A percentile compares a stretch with the other conserved stretches of the same genome.
phyloP scores from a whole-genome alignment of 2,113 vertebrate genomes.

The Melanotaenia duboulayi region DNA sequence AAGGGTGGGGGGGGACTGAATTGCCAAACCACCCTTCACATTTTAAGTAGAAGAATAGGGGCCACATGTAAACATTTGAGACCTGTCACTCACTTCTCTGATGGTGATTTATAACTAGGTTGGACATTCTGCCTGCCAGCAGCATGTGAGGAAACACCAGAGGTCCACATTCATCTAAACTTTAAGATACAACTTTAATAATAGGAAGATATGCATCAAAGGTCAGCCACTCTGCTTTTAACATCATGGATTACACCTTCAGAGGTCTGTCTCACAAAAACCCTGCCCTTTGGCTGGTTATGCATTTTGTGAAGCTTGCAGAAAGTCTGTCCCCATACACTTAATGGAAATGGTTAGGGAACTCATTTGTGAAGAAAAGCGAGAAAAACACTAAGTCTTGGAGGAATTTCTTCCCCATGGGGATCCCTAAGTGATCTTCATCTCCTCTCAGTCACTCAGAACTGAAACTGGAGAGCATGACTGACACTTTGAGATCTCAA shows the following conservation, averaged over 20 bases:
- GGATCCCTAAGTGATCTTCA: conserved; percentile 79
- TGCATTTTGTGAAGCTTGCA: conserved; percentile 34
- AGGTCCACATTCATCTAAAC: neutral
- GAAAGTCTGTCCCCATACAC: conserved; percentile 46
- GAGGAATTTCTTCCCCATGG: conserved; percentile 82
- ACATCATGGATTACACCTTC: conserved; percentile 71
- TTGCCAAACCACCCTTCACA: conserved; percentile 62
- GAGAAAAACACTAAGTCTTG: conserved; percentile 78
- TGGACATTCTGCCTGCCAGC: conserved; percentile 11
- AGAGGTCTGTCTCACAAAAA: conserved; percentile 67
- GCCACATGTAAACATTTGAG: conserved; percentile 78
- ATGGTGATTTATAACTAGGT: conserved; percentile 59
- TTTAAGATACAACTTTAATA: neutral
- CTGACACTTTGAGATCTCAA: conserved; percentile 57
- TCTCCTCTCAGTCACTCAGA: conserved; percentile 66
- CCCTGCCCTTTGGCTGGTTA: conserved; percentile 57
- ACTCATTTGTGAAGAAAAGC: conserved; percentile 60
- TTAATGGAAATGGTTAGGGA: conserved; percentile 67
- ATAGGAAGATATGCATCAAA: conserved; percentile 27
- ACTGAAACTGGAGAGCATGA: conserved; percentile 73
- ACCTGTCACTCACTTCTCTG: conserved; percentile 67
- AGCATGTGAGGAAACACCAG: neutral
- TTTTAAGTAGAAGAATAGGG: conserved; percentile 74
- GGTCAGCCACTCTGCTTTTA: conserved; percentile 61
- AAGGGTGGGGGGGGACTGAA: conserved; percentile 35